phyloP scores from a whole-genome alignment of 1,140 invertebrate genomes.

The Ericerus pela region DNA sequence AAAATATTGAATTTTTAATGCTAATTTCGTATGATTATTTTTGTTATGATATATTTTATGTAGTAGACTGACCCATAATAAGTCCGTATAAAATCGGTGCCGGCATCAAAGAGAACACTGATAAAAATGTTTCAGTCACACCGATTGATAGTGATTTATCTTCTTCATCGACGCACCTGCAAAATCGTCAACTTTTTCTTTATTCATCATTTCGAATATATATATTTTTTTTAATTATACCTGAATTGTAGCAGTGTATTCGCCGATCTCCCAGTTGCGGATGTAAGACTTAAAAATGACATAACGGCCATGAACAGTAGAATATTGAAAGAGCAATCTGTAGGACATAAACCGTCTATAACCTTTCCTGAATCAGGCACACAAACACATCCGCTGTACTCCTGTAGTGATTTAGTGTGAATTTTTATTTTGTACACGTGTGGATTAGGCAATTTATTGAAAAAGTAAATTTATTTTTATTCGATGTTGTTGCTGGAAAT shows the following conservation, averaged over 20 bases:
- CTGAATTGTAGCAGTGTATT: constrained; percentile 27
- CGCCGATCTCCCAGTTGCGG: constrained; percentile 24
- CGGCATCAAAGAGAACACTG: constrained; percentile 28
- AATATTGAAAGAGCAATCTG: constrained; percentile 23
- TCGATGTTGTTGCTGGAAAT: no score
- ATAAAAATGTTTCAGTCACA: constrained; percentile 26
- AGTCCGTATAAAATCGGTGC: constrained; percentile 30
- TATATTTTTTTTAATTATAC: constrained; percentile 18
- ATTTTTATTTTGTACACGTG: no score
- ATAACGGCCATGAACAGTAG: constrained; percentile 22
- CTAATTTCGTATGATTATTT: neutral
- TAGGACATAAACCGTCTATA: constrained; percentile 22
- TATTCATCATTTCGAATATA: neutral
- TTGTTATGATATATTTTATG: neutral
- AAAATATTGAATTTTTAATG: neutral
- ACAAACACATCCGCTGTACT: constrained; percentile 30
- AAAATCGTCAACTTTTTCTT: constrained; percentile 16
- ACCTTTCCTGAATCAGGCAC: constrained; percentile 18
- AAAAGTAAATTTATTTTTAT: no score
- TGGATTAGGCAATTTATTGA: no score
- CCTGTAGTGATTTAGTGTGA: no score
- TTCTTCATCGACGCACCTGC: constrained; percentile 28
- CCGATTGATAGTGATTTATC: constrained; percentile 31
- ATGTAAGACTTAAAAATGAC: constrained; percentile 23
- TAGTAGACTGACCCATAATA: constrained; percentile 26